Evolutionary conservation across 2,888 invertebrate genomes (phyloP), one percentile per base, ranked within the genome.

Genomic region (Sthenelais limicola): DNA sequence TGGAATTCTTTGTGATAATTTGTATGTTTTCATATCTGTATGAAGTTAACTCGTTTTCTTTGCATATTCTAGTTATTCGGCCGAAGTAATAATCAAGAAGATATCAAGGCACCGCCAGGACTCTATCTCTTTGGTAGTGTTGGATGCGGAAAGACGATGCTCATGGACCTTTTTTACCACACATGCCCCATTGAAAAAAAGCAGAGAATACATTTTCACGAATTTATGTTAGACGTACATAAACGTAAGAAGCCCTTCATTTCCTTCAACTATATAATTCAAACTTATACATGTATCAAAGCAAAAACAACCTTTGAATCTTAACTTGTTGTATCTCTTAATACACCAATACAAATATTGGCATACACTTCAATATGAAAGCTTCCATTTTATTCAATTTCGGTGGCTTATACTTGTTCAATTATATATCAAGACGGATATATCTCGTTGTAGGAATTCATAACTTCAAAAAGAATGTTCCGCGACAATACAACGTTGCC

Each of bases 221-320:
- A 94, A 49, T 99, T 99, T 86, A 99, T 99, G 99, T 91, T 95
- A 54, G 94, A 96, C 86, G 95, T 99, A 12, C 99, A 99, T 88
- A 91, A 87, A 80, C 82, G 90, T 89, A 82, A 80, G 86, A 81
- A 62, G n/a, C n/a, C 62, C 1, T 21, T 32, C 3, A 12, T 51
- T n/a, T n/a, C n/a, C n/a, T n/a, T n/a, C n/a, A n/a, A n/a, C n/a
- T n/a, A n/a, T n/a, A n/a, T n/a, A n/a, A n/a, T n/a, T n/a, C n/a
- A n/a, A n/a, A n/a, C n/a, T n/a, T n/a, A n/a, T n/a, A n/a, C n/a
- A 21, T 52, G 21, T 18, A 18, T 18, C 12, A 18, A 52, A 24
- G 21, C 24, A 52, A 15, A 71, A 73, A n/a, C n/a, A n/a, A n/a
- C n/a, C n/a, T n/a, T n/a, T n/a, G n/a, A n/a, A n/a, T n/a, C n/a